Percentiles rank a stretch among this genome's conserved stretches.
Conservation (phyloP, 2,797 vertebrate species). For the Otus scops region DNA sequence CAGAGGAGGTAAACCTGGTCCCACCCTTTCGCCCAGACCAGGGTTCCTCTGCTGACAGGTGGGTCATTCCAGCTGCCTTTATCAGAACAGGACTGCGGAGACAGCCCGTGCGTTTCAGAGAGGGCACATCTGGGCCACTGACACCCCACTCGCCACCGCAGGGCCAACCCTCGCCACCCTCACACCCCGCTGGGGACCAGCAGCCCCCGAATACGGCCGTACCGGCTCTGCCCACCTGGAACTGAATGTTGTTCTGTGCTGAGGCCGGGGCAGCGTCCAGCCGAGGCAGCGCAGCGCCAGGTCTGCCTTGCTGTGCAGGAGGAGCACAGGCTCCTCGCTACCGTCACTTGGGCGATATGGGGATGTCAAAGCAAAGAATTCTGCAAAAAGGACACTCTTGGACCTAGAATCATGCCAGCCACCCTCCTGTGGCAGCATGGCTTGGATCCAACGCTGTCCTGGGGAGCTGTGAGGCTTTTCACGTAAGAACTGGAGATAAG, state of each 20-base stretch:
- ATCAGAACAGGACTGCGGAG: no score
- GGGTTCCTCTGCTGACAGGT: neutral
- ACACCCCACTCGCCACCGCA: accelerated
- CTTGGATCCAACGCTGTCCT: no score
- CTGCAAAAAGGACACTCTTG: neutral
- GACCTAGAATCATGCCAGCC: neutral
- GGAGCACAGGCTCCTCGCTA: accelerated
- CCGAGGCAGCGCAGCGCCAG: neutral
- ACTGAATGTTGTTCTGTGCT: accelerated
- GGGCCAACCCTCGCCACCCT: accelerated
- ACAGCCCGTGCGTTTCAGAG: neutral
- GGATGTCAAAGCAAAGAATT: neutral
- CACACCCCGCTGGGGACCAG: neutral
- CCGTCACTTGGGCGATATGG: no score
- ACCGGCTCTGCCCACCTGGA: neutral
- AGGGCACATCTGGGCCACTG: neutral
- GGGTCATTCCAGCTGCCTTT: neutral
- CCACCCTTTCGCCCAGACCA: neutral
- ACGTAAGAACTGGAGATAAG: neutral
- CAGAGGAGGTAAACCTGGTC: neutral
- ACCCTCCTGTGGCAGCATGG: neutral
- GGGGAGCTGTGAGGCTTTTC: neutral
- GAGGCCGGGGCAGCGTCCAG: neutral
- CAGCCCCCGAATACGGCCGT: neutral
- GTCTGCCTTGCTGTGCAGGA: no score